phyloP scores from a whole-genome alignment of 2,113 vertebrate species.

The Mesitornis unicolor region DNA sequence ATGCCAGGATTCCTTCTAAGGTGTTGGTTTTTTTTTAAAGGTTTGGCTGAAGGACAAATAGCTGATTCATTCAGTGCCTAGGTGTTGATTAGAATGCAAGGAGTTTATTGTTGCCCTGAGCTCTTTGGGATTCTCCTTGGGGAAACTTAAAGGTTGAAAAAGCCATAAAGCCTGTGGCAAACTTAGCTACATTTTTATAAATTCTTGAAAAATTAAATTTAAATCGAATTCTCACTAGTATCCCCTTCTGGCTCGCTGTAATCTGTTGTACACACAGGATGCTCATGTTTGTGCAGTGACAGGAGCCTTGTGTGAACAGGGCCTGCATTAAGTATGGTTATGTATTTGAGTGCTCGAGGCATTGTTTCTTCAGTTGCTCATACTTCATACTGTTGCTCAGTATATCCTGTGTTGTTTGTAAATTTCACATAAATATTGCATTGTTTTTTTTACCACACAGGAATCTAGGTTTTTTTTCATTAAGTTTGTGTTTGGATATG shows the following conservation, averaged over 20 bases:
- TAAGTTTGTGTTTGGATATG: not conserved
- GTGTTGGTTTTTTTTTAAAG: not conserved
- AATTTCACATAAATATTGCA: not conserved
- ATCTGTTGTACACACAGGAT: not conserved
- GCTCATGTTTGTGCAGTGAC: accelerated
- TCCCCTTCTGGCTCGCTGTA: not conserved
- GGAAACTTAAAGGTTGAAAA: not conserved
- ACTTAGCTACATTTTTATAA: not conserved
- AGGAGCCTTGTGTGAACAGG: not conserved
- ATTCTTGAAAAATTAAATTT: not conserved
- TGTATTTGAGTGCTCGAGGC: not conserved
- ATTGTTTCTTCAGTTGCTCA: not conserved
- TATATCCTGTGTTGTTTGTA: not conserved
- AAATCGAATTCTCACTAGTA: not conserved
- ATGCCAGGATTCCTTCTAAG: not conserved
- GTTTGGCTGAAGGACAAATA: not conserved
- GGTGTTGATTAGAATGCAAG: not conserved
- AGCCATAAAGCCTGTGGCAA: not conserved
- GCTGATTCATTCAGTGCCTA: not conserved
- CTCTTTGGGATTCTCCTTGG: not conserved
- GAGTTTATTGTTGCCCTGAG: not conserved
- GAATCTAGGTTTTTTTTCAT: not conserved
- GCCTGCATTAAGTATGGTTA: not conserved
- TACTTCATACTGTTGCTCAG: not conserved
- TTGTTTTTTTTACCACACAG: not conserved